Evolutionary conservation across 2,113 vertebrate genomes (phyloP), one percentile per base, ranked within the genome.

Genomic region (Tychaedon coryphoeus): DNA sequence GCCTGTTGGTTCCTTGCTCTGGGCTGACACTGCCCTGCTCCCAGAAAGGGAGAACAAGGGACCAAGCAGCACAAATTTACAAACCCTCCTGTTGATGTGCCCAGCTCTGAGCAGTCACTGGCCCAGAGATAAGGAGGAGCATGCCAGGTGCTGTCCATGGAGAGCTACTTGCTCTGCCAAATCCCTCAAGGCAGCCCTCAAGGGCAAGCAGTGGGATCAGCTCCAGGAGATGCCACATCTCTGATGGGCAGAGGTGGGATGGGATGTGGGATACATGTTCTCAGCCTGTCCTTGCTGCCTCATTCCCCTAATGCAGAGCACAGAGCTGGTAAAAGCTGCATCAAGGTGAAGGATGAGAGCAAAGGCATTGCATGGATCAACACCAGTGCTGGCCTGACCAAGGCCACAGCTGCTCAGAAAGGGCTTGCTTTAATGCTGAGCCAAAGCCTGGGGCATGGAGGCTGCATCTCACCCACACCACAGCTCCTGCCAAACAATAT

Each of bases 251-350:
- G 42, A 66, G 67, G 31, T 2, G 5, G 61, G 47, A 75, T 36
- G 42, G 62, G 43, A 74, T 31, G 47, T 4, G 10, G 45, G 28
- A 48, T 17, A 24, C 33, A 33, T 0, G 0, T 23, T 40, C 88
- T 24, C 28, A 38, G 40, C 8, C 45, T 1, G 0, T 3, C 48
- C 16, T 25, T 3, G 2, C 57, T 71, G 48, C n/a, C 47, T 47
- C 4, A 0, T 28, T 62, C 31, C 36, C 25, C 13, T 33, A 1
- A 6, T 8, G 34, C 54, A 85, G 54, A 73, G 70, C 67, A 45
- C 1, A 3, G 56, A n/a, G 60, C 40, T 2, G 4, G 31, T 23
- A 38, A 43, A 69, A 73, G 45, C 75, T 64, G 40, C 0, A 0
- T 7, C 0, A 0, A 66, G 51, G 62, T 1, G 5, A 81, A 69